Conservation (phyloP, 2,888 invertebrate species). For the Zaprionus obscuricornis region DNA sequence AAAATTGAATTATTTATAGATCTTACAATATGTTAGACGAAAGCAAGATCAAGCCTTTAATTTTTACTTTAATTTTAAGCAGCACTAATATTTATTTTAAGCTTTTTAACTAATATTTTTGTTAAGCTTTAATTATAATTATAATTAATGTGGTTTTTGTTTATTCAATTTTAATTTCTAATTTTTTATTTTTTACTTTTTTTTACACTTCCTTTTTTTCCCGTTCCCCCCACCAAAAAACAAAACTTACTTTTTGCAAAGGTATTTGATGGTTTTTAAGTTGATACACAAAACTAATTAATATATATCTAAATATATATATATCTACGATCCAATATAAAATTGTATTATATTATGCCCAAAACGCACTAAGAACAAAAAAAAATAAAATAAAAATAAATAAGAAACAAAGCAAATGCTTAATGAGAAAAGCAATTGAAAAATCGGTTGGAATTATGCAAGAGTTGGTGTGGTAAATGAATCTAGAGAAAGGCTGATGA, state of each 20-base stretch:
- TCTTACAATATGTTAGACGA: no score
- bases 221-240: conserved; percentile 24
- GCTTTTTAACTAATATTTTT: background rate
- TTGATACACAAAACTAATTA: conserved; percentile 23
- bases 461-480: conserved; percentile 37
- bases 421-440: conserved; percentile 19
- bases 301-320: conserved; percentile 24
- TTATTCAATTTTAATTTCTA: conserved; percentile 67
- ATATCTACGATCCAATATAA: conserved; percentile 20
- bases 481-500: conserved; percentile 18
- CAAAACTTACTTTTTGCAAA: conserved; percentile 42
- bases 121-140: background rate
- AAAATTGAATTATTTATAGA: no score
- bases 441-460: conserved; percentile 34
- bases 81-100: conserved; percentile 4
- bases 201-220: conserved; percentile 31
- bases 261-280: conserved; percentile 59
- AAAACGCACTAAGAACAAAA: conserved; percentile 59
- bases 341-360: conserved; percentile 54
- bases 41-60: no score
- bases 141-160: conserved; percentile 45
- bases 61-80: no score
- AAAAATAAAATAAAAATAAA: conserved; percentile 16
- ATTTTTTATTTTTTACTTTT: conserved; percentile 66
- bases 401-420: conserved; percentile 16